Evolutionary conservation across 2,797 vertebrate species (phyloP).

Genomic region (Liparis tanakae): DNA sequence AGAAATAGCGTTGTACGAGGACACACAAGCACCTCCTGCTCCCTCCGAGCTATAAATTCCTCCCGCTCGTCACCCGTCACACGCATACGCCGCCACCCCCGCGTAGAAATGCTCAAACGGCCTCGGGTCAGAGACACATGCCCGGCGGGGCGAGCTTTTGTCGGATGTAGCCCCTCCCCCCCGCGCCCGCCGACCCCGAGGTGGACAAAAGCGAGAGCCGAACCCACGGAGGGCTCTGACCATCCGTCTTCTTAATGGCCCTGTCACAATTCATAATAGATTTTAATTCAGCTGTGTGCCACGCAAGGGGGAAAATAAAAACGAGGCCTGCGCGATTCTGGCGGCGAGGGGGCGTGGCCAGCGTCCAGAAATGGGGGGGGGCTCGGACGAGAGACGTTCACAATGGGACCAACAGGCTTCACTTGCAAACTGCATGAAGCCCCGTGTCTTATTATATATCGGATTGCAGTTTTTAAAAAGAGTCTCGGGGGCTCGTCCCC

Average conservation of each 20-base stretch:
- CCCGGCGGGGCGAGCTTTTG: slow-evolving; percentile 53
- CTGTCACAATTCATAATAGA: slow-evolving; percentile 77
- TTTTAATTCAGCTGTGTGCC: slow-evolving; percentile 74
- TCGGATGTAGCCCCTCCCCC: slow-evolving; percentile 36
- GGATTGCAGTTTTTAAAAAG: too few species aligned
- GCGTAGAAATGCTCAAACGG: slow-evolving; percentile 3
- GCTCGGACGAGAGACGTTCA: slow-evolving; percentile 23
- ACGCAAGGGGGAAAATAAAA: slow-evolving; percentile 35
- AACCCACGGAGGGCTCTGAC: slow-evolving; percentile 48
- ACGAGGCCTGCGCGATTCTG: slow-evolving; percentile 40
- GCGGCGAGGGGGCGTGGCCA: neutral
- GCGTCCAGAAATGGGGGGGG: slow-evolving; percentile 35
- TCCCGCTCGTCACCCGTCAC: too few species aligned
- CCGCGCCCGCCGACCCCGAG: slow-evolving; percentile 13
- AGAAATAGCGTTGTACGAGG: too few species aligned
- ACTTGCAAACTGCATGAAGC: neutral
- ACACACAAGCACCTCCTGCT: too few species aligned
- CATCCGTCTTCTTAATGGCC: slow-evolving; percentile 79
- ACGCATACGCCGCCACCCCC: slow-evolving; percentile 1
- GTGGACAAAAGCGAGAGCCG: slow-evolving; percentile 60
- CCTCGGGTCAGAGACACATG: slow-evolving; percentile 43
- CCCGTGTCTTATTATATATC: neutral
- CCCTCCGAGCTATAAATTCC: too few species aligned
- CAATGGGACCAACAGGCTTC: neutral
- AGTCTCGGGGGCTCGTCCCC: too few species aligned